These are phyloP conservation scores for Conger conger DNA, from an alignment of 2,113 vertebrate genomes.

Conservation along the genomic window DNA sequence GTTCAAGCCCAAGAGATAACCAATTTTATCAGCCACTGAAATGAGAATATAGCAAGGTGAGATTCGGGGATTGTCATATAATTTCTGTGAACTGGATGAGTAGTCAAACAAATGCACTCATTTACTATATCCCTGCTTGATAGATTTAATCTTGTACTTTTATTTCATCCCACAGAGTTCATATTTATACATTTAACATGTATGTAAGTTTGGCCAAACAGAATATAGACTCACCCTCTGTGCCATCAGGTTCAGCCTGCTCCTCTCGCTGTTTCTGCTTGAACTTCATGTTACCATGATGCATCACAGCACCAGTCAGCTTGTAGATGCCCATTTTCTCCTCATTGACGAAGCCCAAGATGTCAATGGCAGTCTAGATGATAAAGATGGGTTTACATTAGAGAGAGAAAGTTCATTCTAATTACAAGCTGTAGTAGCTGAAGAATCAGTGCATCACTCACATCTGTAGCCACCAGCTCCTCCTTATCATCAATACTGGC, in stretches of 20 bases:
- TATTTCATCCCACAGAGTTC: too few species aligned
- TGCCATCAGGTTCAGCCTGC: constrained; percentile 84
- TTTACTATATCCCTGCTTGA: too few species aligned
- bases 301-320: constrained; percentile 81
- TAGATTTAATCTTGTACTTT: too few species aligned
- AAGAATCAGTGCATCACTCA: constrained; percentile 9
- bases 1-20: constrained; percentile 11
- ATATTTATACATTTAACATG: too few species aligned
- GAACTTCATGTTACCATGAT: constrained; percentile 83
- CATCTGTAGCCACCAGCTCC: constrained; percentile 38
- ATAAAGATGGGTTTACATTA: background rate
- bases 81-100: background rate
- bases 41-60: background rate
- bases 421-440: too few species aligned
- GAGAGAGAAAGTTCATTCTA: too few species aligned
- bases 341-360: constrained; percentile 73
- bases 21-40: constrained; percentile 9
- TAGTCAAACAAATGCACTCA: background rate
- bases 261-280: constrained; percentile 84
- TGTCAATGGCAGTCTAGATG: constrained; percentile 62
- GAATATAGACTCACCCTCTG: constrained; percentile 68
- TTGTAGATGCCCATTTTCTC: constrained; percentile 83
- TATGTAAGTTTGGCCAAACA: background rate
- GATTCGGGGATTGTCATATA: background rate
- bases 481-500: constrained; percentile 33